These are phyloP conservation scores for Pristionchus japonicus DNA, from an alignment of 2,888 invertebrate species.

Conservation along the genomic window DNA sequence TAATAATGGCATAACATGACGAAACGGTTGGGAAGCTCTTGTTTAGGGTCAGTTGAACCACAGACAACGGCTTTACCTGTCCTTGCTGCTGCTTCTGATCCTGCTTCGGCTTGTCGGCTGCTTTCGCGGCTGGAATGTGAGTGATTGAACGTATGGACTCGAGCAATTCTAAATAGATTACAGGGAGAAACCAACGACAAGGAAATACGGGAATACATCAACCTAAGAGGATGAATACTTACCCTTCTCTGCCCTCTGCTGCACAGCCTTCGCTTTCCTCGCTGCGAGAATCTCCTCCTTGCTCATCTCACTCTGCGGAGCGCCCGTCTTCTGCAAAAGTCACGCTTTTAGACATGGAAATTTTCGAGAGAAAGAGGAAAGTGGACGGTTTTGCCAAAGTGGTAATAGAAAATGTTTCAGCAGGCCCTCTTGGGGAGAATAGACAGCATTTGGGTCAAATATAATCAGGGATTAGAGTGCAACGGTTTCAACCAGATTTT, in stretches of 20 bases:
- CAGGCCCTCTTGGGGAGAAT: too few species aligned
- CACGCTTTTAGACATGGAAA: neutral
- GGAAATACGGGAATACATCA: neutral
- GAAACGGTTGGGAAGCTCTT: too few species aligned
- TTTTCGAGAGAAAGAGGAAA: too few species aligned
- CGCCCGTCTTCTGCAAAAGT: neutral
- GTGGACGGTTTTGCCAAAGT: too few species aligned
- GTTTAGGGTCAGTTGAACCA: too few species aligned
- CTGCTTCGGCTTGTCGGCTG: neutral
- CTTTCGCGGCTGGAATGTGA: conserved; percentile 12
- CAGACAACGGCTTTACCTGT: neutral
- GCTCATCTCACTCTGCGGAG: neutral
- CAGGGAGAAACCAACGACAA: neutral
- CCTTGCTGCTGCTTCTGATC: conserved; percentile 13
- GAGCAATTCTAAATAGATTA: too few species aligned
- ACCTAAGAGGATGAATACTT: neutral
- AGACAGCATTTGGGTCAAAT: too few species aligned
- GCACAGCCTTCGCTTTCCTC: conserved; percentile 5
- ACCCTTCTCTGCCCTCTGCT: conserved; percentile 41
- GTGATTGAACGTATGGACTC: neutral
- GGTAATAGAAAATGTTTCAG: too few species aligned
- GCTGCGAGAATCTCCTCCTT: conserved; percentile 4
- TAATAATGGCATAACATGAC: too few species aligned
- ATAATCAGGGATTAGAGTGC: too few species aligned
- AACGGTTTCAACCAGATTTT: too few species aligned